Evolutionary conservation across 2,113 vertebrate species (phyloP).

Genomic region (Rhinoptilus africanus): DNA sequence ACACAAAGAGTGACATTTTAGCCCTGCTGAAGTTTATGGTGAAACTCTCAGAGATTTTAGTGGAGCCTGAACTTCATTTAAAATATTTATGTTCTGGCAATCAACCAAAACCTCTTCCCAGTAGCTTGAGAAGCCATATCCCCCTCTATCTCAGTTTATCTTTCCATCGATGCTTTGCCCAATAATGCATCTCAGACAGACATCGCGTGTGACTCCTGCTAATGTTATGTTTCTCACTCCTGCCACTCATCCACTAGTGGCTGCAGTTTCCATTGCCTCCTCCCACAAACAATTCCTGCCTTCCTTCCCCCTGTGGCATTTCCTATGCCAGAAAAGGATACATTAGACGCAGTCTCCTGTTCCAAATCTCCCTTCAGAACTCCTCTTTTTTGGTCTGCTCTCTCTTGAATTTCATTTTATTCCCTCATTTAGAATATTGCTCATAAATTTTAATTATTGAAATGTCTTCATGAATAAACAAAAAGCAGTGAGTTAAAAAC

Average conservation of each 20-base stretch:
- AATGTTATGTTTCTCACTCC: neutral
- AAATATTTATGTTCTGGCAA: neutral
- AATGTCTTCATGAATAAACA: neutral
- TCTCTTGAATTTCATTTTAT: neutral
- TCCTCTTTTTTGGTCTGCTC: neutral
- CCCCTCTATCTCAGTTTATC: neutral
- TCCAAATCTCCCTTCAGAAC: neutral
- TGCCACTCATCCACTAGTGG: neutral
- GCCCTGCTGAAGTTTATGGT: neutral
- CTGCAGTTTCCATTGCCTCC: neutral
- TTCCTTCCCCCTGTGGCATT: neutral
- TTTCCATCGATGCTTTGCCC: neutral
- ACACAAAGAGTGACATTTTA: neutral
- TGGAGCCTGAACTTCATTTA: neutral
- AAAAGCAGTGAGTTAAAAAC: neutral
- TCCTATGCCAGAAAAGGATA: neutral
- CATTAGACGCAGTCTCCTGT: neutral
- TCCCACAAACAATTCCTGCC: neutral
- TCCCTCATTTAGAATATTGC: neutral
- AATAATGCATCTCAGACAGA: neutral
- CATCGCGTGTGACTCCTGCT: neutral
- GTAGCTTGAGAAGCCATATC: neutral
- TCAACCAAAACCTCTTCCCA: neutral
- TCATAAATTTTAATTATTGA: conserved; percentile 26
- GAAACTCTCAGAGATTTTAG: neutral